Base-by-base conservation (phyloP, 2,797 vertebrate species). In the Sebastes hubbsi region DNA sequence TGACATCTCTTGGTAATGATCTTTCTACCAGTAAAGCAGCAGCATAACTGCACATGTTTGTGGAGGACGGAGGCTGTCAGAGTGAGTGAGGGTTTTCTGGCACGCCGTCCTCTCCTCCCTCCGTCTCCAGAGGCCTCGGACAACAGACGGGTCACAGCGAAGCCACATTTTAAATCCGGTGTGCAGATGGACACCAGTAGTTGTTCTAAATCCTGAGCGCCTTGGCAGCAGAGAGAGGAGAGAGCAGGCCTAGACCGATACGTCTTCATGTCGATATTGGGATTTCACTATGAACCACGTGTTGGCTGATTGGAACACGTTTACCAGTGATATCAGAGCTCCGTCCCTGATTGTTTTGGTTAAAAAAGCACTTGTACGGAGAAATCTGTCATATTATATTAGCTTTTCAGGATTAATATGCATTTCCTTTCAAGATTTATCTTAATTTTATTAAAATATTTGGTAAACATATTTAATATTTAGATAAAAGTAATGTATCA, bases 111-210 rank as follows among this genome's bases (percentile, higher is more conserved):
- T 38, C 84, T 79, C 82, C 82, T 85, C 70, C 68, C 80, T 72
- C 71, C n/a, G 79, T 91, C 91, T 93, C 91, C 85, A 89, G 88
- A 91, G 91, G 89, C 87, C 85, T 82, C 74, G 84, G 88, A 88
- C 88, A 86, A 94, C 95, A 94, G 94, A 94, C 91, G 92, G 92
- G 90, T 91, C 91, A 84, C 92, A 92, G 93, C 82, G 87, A 88
- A 91, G 90, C 90, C 87, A 75, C 87, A n/a, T 71, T 92, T 91
- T 83, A 94, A 94, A 94, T 94, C 94, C 92, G 93, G 92, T 92
- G 90, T 92, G 90, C 94, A 95, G 93, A 95, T 94, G 95, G 94
- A 91, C 89, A 83, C 81, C 85, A 88, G 91, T 88, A 73, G 91
- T 89, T 83, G 87, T 85, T 85, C 90, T 91, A 91, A 91, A 93